Evolutionary conservation across 2,888 invertebrate species (phyloP).

Genomic region (Sarcophaga subvicina): DNA sequence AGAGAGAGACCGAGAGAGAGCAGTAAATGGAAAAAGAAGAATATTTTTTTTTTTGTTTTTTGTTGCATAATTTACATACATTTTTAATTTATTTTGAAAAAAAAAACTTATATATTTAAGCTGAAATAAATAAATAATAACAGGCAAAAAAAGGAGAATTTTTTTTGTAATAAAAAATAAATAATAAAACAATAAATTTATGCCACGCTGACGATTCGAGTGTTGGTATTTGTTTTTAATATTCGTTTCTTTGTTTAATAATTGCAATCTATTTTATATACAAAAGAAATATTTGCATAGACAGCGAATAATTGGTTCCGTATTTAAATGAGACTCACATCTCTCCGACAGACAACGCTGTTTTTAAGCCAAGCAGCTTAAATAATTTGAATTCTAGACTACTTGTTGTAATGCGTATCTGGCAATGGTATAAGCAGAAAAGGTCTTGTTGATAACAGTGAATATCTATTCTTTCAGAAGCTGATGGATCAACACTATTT

Average conservation of each 20-base stretch:
- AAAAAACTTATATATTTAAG: not conserved
- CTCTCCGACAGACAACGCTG: too few relatives aligned
- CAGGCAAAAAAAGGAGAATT: conserved; percentile 24
- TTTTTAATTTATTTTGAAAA: conserved; percentile 56
- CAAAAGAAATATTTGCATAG: not conserved
- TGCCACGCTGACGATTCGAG: conserved; percentile 1
- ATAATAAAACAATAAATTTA: conserved; percentile 25
- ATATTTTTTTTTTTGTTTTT: too few relatives aligned
- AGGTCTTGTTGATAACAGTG: too few relatives aligned
- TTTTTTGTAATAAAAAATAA: not conserved
- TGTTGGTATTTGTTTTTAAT: conserved; percentile 13
- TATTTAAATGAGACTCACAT: too few relatives aligned
- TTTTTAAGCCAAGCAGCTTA: too few relatives aligned
- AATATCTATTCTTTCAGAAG: too few relatives aligned
- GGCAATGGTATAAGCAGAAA: too few relatives aligned
- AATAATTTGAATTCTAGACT: too few relatives aligned
- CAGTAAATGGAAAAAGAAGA: not conserved
- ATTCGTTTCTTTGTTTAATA: conserved; percentile 23
- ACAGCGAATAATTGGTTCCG: not conserved
- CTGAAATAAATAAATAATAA: not conserved
- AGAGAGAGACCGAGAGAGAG: not conserved
- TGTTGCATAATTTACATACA: conserved; percentile 55
- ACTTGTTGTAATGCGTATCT: too few relatives aligned
- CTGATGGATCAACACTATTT: too few relatives aligned
- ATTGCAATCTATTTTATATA: conserved; percentile 34